Evolutionary conservation across 2,113 vertebrate genomes (phyloP).

Genomic region (Platycercus adscitus): DNA sequence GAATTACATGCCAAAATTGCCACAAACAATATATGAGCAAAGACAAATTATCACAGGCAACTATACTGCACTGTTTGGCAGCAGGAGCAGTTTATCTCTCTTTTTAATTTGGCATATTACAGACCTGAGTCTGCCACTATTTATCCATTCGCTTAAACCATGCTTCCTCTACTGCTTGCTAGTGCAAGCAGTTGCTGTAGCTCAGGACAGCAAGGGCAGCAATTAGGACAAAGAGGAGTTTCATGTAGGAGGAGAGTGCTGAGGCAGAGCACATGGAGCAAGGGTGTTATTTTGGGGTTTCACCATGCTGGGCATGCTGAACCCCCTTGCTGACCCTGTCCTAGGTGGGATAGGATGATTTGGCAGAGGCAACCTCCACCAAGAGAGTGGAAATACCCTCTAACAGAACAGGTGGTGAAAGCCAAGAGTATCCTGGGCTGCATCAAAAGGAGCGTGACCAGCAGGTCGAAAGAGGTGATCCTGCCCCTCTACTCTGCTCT

Average conservation of each 20-base stretch:
- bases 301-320: neutral
- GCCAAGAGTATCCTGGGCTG: too few species aligned
- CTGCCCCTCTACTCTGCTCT: too few species aligned
- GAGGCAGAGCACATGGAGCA: neutral
- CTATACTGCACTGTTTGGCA: neutral
- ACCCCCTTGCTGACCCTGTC: neutral
- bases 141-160: neutral
- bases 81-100: neutral
- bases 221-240: neutral
- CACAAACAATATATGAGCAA: neutral
- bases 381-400: neutral
- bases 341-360: neutral
- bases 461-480: too few species aligned
- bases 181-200: neutral
- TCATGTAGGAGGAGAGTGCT: accelerated
- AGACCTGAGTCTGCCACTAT: neutral
- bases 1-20: neutral
- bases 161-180: neutral
- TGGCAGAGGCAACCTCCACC: neutral
- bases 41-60: neutral
- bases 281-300: neutral
- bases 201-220: neutral
- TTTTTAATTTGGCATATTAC: neutral
- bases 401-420: neutral
- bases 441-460: too few species aligned